These are phyloP conservation scores for Blastobasis adustella DNA, from an alignment of 2,888 invertebrate species.

Conservation along the genomic window DNA sequence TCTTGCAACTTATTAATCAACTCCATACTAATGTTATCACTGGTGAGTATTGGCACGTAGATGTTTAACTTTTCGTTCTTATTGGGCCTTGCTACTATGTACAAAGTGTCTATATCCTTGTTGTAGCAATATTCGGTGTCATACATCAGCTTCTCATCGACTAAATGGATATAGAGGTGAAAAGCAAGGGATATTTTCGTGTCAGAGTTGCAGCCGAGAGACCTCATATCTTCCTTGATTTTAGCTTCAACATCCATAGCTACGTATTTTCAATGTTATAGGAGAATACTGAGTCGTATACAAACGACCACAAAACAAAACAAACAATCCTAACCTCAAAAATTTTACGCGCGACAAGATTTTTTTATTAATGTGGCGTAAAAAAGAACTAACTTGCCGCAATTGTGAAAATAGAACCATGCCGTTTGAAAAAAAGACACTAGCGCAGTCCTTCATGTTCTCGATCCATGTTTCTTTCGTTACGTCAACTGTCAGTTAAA, in stretches of 20 bases:
- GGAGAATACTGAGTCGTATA: not conserved
- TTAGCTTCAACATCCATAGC: constrained; percentile 57
- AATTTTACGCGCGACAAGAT: too few relatives aligned
- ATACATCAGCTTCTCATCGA: constrained; percentile 65
- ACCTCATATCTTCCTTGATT: constrained; percentile 59
- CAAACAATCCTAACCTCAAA: too few relatives aligned
- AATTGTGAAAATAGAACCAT: too few relatives aligned
- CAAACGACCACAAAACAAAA: too few relatives aligned
- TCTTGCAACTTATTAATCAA: constrained; percentile 54
- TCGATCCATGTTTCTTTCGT: too few relatives aligned
- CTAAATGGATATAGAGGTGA: constrained; percentile 55
- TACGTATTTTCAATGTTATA: not conserved
- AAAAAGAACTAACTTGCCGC: too few relatives aligned
- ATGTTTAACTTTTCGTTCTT: constrained; percentile 56
- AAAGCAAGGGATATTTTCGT: constrained; percentile 55
- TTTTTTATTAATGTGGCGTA: too few relatives aligned
- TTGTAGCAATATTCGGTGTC: constrained; percentile 66
- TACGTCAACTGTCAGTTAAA: too few relatives aligned
- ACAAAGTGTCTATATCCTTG: constrained; percentile 55
- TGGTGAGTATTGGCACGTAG: constrained; percentile 55
- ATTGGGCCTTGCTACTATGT: constrained; percentile 54
- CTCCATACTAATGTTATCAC: constrained; percentile 43
- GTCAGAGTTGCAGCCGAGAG: constrained; percentile 56
- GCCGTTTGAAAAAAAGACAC: too few relatives aligned
- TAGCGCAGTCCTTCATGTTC: too few relatives aligned